Conservation (phyloP, 1,140 invertebrate genomes). For the Polyergus mexicanus region DNA sequence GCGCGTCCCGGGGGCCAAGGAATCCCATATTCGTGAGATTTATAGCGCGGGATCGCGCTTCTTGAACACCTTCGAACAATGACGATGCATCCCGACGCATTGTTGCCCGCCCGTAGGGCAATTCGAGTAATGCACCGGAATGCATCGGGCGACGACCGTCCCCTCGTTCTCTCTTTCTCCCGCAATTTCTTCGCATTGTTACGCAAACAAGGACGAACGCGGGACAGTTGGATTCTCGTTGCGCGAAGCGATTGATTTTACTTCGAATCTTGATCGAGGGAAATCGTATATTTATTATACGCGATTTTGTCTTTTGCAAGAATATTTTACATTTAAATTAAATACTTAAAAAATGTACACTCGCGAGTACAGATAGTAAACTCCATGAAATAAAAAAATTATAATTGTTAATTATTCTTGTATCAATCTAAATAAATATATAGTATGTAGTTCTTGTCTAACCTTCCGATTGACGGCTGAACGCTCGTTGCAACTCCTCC, state of each 20-base stretch:
- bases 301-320: neutral
- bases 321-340: neutral
- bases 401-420: neutral
- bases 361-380: neutral
- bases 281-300: neutral
- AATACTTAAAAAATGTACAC: neutral
- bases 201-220: constrained; percentile 44
- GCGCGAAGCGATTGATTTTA: constrained; percentile 18
- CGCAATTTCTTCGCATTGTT: constrained; percentile 70
- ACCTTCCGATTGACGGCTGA: constrained; percentile 80
- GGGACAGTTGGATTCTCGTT: constrained; percentile 40
- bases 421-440: neutral
- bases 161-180: constrained; percentile 18
- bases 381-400: neutral
- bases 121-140: constrained; percentile 73
- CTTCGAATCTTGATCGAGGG: neutral
- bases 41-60: constrained; percentile 74
- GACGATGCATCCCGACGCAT: constrained; percentile 74
- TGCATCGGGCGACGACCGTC: constrained; percentile 48
- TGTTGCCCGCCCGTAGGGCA: constrained; percentile 69
- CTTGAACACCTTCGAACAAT: constrained; percentile 77
- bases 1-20: constrained; percentile 53
- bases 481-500: constrained; percentile 80
- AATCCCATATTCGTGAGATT: constrained; percentile 78
- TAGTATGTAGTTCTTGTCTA: constrained; percentile 21